These are phyloP conservation scores for Echeneis naucrates DNA, from an alignment of 2,797 vertebrate species.

Conservation along the genomic window DNA sequence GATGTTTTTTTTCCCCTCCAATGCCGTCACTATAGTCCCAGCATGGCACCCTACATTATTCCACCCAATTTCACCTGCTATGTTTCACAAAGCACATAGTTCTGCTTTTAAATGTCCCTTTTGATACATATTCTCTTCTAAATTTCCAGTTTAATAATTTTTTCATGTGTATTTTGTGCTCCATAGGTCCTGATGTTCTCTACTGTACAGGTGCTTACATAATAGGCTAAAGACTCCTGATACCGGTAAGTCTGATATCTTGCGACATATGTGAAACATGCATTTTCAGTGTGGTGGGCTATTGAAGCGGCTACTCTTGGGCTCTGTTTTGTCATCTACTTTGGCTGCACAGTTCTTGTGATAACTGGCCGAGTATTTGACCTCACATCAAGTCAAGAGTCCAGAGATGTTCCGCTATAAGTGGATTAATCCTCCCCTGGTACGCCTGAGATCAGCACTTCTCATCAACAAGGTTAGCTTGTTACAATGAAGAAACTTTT, in stretches of 20 bases:
- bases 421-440: not conserved
- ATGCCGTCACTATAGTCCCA: not conserved
- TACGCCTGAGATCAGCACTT: not conserved
- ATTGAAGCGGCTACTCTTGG: not conserved
- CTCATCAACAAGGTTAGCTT: not conserved
- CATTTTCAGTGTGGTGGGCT: not conserved
- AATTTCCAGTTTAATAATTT: not conserved
- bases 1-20: not conserved
- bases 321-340: not conserved
- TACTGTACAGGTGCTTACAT: not conserved
- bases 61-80: conserved; percentile 4
- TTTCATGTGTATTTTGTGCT: not conserved
- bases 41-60: conserved; percentile 15
- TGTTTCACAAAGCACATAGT: not conserved
- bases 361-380: not conserved
- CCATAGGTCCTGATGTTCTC: not conserved
- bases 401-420: not conserved
- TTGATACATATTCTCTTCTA: not conserved
- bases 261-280: conserved; percentile 2
- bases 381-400: not conserved
- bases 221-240: not conserved
- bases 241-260: not conserved
- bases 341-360: not conserved
- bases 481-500: not conserved
- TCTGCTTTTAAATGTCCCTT: not conserved